Percentiles rank a stretch among this genome's conserved stretches.
Evolutionary conservation across 1,140 invertebrate species (phyloP).

Genomic region (Solen grandis): DNA sequence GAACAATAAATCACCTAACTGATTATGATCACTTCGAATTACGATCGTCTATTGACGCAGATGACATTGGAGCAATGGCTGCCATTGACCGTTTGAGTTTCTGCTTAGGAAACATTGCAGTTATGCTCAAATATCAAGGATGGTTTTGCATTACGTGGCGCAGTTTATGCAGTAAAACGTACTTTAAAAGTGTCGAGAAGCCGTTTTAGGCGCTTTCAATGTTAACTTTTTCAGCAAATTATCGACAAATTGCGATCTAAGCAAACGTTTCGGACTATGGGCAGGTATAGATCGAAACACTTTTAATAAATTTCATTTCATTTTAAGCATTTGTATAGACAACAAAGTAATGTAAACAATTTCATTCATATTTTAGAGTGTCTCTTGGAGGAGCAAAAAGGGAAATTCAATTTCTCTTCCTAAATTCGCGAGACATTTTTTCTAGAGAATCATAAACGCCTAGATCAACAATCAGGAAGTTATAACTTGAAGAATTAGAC

Average conservation of each 20-base stretch:
- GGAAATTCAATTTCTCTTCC: too few species aligned
- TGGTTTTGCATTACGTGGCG: conserved; percentile 71
- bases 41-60: neutral
- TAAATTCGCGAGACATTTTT: too few species aligned
- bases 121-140: conserved; percentile 68
- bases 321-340: too few species aligned
- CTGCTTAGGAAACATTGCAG: conserved; percentile 65
- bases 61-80: conserved; percentile 58
- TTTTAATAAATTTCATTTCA: too few species aligned
- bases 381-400: too few species aligned
- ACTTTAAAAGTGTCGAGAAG: conserved; percentile 50
- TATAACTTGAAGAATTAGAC: too few species aligned
- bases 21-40: too few species aligned
- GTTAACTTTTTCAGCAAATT: conserved; percentile 68
- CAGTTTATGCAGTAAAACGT: conserved; percentile 69
- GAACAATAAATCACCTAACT: too few species aligned
- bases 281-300: conserved; percentile 71
- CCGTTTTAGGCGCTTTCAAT: conserved; percentile 62
- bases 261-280: conserved; percentile 73
- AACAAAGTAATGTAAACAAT: too few species aligned
- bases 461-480: too few species aligned
- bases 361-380: too few species aligned
- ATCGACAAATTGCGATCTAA: conserved; percentile 58
- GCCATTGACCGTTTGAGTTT: conserved; percentile 76
- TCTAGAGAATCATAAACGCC: too few species aligned